These are phyloP conservation scores for Corythornis cristatus DNA, from an alignment of 2,113 vertebrate species.

Conservation along the genomic window DNA sequence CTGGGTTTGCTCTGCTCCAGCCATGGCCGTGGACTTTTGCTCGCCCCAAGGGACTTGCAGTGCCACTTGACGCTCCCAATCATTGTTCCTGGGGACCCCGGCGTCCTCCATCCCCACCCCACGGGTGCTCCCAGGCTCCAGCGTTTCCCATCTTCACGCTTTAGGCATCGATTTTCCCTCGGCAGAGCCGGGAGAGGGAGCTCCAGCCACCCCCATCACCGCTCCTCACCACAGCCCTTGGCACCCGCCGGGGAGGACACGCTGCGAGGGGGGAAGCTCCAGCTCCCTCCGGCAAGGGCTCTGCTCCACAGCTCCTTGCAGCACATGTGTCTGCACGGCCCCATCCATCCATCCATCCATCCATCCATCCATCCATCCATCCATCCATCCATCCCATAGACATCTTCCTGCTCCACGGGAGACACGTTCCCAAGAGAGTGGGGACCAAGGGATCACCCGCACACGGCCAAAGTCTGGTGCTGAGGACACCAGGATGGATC, in stretches of 20 bases:
- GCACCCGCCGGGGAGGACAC: not conserved
- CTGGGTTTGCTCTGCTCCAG: not conserved
- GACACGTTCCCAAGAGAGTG: not conserved
- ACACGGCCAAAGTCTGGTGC: fast-evolving
- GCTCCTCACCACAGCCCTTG: not conserved
- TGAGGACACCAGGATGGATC: not conserved
- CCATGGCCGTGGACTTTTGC: fast-evolving
- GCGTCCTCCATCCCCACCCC: not conserved
- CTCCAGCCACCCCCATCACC: not conserved
- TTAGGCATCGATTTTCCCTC: fast-evolving
- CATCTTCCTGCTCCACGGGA: not conserved
- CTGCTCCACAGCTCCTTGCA: not conserved
- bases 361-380: no score
- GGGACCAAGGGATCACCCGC: not conserved
- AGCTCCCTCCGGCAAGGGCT: not conserved
- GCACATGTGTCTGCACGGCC: not conserved
- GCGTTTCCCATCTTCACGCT: not conserved
- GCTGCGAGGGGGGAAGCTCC: not conserved
- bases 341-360: no score
- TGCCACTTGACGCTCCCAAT: fast-evolving
- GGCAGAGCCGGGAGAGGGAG: constrained; percentile 13
- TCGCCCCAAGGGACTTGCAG: not conserved
- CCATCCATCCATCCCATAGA: not conserved
- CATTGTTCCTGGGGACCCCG: no score
- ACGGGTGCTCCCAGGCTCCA: fast-evolving